Base-by-base conservation (phyloP, 2,797 vertebrate species). In the Bovichtus diacanthus region DNA sequence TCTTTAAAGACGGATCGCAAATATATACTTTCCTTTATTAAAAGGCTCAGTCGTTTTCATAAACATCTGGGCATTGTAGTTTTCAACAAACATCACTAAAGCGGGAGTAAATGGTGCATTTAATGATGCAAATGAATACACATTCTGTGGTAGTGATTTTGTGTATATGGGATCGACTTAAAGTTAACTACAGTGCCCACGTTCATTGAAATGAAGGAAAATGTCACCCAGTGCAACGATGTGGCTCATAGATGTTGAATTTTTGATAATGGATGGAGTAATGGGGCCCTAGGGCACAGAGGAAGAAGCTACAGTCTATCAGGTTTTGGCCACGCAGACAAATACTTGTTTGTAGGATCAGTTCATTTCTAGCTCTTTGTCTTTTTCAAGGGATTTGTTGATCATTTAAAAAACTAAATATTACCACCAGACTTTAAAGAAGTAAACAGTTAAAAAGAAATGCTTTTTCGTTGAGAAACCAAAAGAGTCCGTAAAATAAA, bases 371-470 rank as follows among this genome's bases (percentile, higher is more conserved):
- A n/a, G 9, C 27, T 56, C 81, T 51, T 27, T 19, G 29, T 21
- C 18, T 60, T 65, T 70, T 64, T n/a, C 13, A n/a, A 38, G 2
- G 19, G 16, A 41, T 63, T 50, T 65, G 1, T 60, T 65, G 12
- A 51, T 2, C 59, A 39, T 21, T 36, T 34, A 34, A 36, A 31
- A 44, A 51, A 64, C 34, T 2, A 44, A 36, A 46, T 0, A 64
- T 46, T 23, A 59, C 36, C 18, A 66, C 34, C 41, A 16, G 15
- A 63, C 19, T 16, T 61, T 27, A 58, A 67, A 80, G 5, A n/a
- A 21, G 0, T 10, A 12, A 63, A 53, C n/a, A n/a, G n/a, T 19
- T 44, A 1, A 13, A 43, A 7, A 6, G 11, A 39, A 36, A 2
- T 5, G 16, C n/a, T n/a, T n/a, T n/a, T n/a, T n/a, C n/a, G n/a